These are phyloP conservation scores for Pseudorasbora parva DNA, from an alignment of 2,113 vertebrate species.

Conservation along the genomic window DNA sequence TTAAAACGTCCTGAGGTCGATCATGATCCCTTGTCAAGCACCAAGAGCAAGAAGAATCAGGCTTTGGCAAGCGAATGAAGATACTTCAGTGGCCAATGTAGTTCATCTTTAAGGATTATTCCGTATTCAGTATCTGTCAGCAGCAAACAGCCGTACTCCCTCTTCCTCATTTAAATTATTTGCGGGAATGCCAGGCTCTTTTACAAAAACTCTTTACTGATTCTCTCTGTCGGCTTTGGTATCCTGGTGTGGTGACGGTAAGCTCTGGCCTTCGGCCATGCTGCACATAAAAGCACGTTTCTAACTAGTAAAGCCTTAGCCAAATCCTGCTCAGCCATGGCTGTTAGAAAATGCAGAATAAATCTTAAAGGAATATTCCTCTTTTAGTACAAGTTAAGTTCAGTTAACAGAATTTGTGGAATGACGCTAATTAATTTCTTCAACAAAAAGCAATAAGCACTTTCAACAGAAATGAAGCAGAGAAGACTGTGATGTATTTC, in stretches of 20 bases:
- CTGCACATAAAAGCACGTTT: background rate
- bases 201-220: background rate
- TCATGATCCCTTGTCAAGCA: background rate
- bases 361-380: too few species aligned
- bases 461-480: too few species aligned
- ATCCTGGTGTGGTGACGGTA: background rate
- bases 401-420: too few species aligned
- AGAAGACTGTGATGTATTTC: too few species aligned
- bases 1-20: background rate
- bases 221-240: background rate
- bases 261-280: background rate
- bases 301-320: too few species aligned
- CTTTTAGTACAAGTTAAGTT: too few species aligned
- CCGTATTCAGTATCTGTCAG: background rate
- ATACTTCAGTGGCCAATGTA: background rate
- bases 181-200: background rate
- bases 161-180: background rate
- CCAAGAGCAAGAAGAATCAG: background rate
- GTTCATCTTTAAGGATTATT: background rate
- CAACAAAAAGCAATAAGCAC: too few species aligned
- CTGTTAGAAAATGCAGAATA: too few species aligned
- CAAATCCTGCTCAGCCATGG: too few species aligned
- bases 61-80: background rate
- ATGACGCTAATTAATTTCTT: too few species aligned
- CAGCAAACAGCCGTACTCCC: background rate